Percentiles rank a stretch among this genome's conserved stretches.
phyloP scores from a whole-genome alignment of 2,113 vertebrate genomes.

The Sinocyclocheilus anophthalmus region DNA sequence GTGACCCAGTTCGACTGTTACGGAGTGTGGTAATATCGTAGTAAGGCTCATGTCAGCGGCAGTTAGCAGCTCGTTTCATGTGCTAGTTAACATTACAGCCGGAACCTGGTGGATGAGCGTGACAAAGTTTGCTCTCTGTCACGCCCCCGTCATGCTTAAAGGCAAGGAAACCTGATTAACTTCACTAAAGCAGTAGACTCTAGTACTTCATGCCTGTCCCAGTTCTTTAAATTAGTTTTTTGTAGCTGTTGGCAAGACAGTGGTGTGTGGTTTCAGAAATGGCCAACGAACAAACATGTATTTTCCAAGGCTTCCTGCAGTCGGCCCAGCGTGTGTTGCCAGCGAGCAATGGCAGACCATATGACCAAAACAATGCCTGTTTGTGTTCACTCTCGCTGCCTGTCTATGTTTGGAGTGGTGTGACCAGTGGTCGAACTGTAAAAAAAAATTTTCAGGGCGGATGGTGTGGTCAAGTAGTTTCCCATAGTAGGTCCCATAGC shows the following conservation, averaged over 20 bases:
- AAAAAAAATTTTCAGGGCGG: too few relatives aligned
- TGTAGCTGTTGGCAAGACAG: constrained; percentile 2
- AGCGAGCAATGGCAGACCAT: constrained; percentile 1
- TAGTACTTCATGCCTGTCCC: constrained; percentile 27
- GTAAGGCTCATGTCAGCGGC: background rate
- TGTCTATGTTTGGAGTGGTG: background rate
- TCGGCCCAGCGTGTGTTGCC: background rate
- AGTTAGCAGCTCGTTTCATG: background rate
- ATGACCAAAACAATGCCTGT: constrained; percentile 3
- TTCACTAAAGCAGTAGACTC: background rate
- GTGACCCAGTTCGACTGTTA: constrained; percentile 36
- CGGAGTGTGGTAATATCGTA: background rate
- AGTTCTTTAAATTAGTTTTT: background rate
- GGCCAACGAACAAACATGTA: background rate
- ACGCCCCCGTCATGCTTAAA: background rate
- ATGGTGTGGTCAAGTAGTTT: too few relatives aligned
- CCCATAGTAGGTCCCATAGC: too few relatives aligned
- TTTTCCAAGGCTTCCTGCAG: constrained; percentile 34
- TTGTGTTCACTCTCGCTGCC: background rate
- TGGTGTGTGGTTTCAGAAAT: constrained; percentile 13
- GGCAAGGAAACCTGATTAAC: constrained; percentile 29
- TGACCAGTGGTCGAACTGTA: background rate
- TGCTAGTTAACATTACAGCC: constrained; percentile 32
- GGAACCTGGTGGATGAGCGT: background rate
- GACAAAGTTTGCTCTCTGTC: constrained; percentile 12